Percentiles rank a stretch among this genome's conserved stretches.
Evolutionary conservation across 2,888 invertebrate species (phyloP).

Genomic region (Thymelicus lineola): DNA sequence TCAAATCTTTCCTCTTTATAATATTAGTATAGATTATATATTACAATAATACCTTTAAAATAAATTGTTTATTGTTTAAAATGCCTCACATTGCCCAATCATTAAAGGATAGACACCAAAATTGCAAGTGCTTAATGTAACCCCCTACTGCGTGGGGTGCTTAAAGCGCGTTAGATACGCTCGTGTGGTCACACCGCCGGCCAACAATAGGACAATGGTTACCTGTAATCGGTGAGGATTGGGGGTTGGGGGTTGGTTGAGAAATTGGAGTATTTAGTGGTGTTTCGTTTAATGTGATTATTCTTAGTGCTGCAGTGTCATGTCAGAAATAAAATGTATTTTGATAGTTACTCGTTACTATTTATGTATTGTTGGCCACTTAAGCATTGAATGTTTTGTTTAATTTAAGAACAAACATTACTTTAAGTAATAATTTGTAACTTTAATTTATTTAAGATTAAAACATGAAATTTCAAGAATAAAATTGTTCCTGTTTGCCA

Average conservation of each 20-base stretch:
- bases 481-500: too few species aligned
- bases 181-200: conserved; percentile 68
- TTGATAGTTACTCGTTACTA: too few species aligned
- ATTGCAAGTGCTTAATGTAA: conserved; percentile 63
- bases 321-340: too few species aligned
- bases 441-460: too few species aligned
- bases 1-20: too few species aligned
- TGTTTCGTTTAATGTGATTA: conserved; percentile 3
- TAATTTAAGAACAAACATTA: too few species aligned
- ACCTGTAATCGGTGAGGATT: conserved; percentile 38
- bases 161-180: conserved; percentile 73
- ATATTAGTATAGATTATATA: too few species aligned
- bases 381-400: too few species aligned
- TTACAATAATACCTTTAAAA: background rate
- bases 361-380: too few species aligned
- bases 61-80: conserved; percentile 10
- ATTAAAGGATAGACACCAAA: conserved; percentile 47
- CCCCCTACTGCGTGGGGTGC: conserved; percentile 59
- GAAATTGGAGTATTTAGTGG: conserved; percentile 21
- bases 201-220: conserved; percentile 29
- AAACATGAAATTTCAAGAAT: too few species aligned
- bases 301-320: background rate
- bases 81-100: conserved; percentile 19
- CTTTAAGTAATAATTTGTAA: too few species aligned
- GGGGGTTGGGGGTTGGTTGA: conserved; percentile 47